Base-by-base conservation (phyloP, 2,797 vertebrate genomes). In the Gymnothorax reevesii region DNA sequence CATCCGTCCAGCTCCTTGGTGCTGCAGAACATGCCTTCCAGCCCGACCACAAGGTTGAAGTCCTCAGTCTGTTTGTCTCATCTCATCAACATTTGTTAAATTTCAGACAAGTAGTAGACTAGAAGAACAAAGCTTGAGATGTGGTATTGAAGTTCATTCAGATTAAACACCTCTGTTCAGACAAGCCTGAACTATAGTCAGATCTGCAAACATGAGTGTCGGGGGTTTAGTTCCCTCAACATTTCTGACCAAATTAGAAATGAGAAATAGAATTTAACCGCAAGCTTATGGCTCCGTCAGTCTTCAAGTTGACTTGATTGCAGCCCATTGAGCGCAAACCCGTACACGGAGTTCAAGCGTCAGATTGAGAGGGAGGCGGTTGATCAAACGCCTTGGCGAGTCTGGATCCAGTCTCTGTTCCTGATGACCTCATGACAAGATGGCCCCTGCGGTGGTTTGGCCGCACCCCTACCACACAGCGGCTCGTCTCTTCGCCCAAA, bases 401-500 rank as follows among this genome's bases (percentile, higher is more conserved):
- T 49, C 33, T 6, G 33, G 73, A 52, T 77, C 42, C 33, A 42
- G 73, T 57, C 82, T 83, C 59, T 57, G 52, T 20, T 59, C 80
- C 20, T 8, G 12, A 25, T 27, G 57, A 25, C 79, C 79, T 25
- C 79, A 82, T 57, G 49, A n/a, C 49, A 57, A 54, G 15, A 25
- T 7, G 52, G 52, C 80, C 80, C 80, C 79, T n/a, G 79, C 79
- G 33, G 25, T 49, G 77, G 20, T 49, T 80, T 12, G 7, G 20
- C 27, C n/a, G 9, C 71, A 75, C 4, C 71, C 71, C 62, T 22
- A 42, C 15, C 4, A 13, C 73, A 77, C 73, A 49, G 13, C 13
- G 42, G 73, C 73, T 12, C 69, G 15, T 77, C 73, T 77, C 73
- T 49, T 94, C 90, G 84, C 91, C 88, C 87, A 90, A 93, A 93